Evolutionary conservation across 2,113 vertebrate species (phyloP), one percentile per base, ranked within the genome.

Genomic region (Leuciscus idus): DNA sequence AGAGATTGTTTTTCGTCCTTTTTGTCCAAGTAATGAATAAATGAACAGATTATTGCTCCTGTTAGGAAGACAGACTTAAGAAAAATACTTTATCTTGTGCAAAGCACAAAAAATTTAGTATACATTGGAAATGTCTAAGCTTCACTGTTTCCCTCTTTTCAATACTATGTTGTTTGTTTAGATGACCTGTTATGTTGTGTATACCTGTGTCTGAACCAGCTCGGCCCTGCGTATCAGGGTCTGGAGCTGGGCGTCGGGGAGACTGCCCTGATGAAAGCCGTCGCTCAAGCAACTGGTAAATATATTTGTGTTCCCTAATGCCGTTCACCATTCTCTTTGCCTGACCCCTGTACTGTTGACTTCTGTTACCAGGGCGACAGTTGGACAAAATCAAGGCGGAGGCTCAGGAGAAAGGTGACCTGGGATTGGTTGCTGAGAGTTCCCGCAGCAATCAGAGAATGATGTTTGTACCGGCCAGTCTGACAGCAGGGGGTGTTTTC

Each of bases 391-490:
- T 98, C 86, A 96, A 96, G 89, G 94, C 94, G 0, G 97, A 97
- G 90, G 95, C 93, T 0, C 95, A 96, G 19, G 97, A 98, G 92
- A 96, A 94, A 64, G 97, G 97, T 0, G 97, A 98, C 11, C 70
- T 98, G 85, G 97, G 97, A 78, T 93, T 98, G 33, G 97, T 98
- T 89, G 97, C 96, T 0, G 97, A 98, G 93, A 96, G 92, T 85
- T 97, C 96, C 90, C 96, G 97, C 78, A 96, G 95, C 91, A 98
- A 96, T 84, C 97, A 98, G 90, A 93, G 96, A 68, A 97, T 93
- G 79, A 95, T 98, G 97, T 95, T 97, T 90, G 93, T 94, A 0
- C 97, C 97, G 0, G 95, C 96, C 1, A 95, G 92, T 4, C 95
- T 98, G 86, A 95, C 93, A 0, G 95, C 92, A 12, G n/a, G 89